Conservation (phyloP, 2,888 invertebrate species). For the Ormyrus nitidulus region DNA sequence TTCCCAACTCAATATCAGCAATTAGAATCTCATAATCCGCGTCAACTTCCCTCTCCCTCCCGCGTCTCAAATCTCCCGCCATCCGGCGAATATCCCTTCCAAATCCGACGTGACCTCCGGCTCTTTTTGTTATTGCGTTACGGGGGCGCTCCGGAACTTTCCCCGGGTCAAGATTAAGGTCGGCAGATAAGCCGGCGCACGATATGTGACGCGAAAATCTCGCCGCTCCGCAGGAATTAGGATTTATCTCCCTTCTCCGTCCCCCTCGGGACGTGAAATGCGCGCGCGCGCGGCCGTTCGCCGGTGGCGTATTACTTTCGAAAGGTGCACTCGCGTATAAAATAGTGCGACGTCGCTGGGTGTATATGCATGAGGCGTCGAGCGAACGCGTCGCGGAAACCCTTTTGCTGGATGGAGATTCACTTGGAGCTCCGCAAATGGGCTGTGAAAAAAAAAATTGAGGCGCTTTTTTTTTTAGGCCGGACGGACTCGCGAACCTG, state of each 20-base stretch:
- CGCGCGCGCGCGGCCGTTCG: background rate
- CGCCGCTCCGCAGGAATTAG: constrained; percentile 43
- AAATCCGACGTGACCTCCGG: no score
- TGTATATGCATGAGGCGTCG: background rate
- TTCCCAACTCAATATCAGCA: constrained; percentile 17
- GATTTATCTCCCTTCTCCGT: constrained; percentile 47
- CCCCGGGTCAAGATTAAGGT: constrained; percentile 26
- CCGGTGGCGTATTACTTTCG: no score
- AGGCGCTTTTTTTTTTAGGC: background rate
- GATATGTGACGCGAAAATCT: constrained; percentile 31
- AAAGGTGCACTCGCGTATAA: background rate
- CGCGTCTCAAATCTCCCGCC: background rate
- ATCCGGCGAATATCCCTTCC: background rate
- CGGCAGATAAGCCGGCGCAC: background rate
- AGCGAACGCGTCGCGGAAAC: background rate
- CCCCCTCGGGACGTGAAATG: constrained; percentile 15
- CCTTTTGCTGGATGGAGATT: constrained; percentile 8
- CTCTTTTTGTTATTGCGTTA: background rate
- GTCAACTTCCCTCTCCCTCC: background rate
- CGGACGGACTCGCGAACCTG: no score
- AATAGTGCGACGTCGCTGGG: background rate
- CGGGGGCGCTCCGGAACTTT: background rate
- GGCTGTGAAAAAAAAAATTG: background rate
- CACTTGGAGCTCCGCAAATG: background rate
- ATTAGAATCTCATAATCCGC: constrained; percentile 13